phyloP scores from a whole-genome alignment of 2,888 invertebrate genomes.

The Mythimna ferrago region DNA sequence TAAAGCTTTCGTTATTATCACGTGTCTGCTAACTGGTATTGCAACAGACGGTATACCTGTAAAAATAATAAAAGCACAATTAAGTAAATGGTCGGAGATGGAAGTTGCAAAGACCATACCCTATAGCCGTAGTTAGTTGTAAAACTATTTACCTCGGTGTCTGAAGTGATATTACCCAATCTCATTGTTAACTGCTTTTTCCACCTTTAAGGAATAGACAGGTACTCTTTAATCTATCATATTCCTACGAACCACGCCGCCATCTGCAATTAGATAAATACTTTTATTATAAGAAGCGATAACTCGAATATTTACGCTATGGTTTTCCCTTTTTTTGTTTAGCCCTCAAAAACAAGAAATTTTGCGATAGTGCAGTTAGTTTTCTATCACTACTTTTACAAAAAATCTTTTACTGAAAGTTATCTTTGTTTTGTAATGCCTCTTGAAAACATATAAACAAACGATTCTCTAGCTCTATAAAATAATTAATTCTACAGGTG shows the following conservation, averaged over 20 bases:
- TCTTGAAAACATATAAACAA: too few species aligned
- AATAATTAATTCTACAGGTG: too few species aligned
- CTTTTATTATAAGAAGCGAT: background rate
- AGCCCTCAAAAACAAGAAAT: background rate
- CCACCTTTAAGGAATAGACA: background rate
- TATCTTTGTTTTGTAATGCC: too few species aligned
- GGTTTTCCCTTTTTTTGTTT: background rate
- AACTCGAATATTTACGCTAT: background rate
- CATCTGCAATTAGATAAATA: constrained; percentile 18
- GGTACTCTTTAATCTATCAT: background rate
- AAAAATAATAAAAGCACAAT: constrained; percentile 22
- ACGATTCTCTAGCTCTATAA: too few species aligned
- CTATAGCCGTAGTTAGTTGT: background rate
- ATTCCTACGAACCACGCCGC: background rate
- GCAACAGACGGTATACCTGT: constrained; percentile 23
- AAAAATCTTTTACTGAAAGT: too few species aligned
- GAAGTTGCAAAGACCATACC: background rate
- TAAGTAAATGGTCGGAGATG: background rate
- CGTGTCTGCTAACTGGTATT: background rate
- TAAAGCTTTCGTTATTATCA: constrained; percentile 1
- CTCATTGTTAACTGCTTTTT: background rate
- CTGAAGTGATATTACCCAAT: background rate
- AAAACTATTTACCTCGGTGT: constrained; percentile 20
- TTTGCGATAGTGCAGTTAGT: background rate
- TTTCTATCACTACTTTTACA: too few species aligned